These are phyloP conservation scores for Drosophila ficusphila DNA, from an alignment of 1,140 invertebrate species.

Conservation along the genomic window DNA sequence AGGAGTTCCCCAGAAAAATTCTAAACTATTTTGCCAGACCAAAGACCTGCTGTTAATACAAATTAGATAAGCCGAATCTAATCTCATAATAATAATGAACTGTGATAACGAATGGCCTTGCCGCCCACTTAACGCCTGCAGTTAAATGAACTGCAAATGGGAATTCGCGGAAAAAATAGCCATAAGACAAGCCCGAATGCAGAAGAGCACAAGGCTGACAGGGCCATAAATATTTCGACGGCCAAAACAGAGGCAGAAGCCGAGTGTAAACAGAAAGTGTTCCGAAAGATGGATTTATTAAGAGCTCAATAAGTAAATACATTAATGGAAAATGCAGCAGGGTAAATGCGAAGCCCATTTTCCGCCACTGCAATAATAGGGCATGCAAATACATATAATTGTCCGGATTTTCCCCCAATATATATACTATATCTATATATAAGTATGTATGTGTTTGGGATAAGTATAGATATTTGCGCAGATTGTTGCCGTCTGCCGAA, in stretches of 20 bases:
- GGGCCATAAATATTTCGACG: constrained; percentile 57
- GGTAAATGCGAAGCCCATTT: constrained; percentile 28
- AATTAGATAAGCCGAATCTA: constrained; percentile 3
- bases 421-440: neutral
- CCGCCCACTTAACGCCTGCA: neutral
- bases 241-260: constrained; percentile 15
- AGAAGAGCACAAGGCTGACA: constrained; percentile 30
- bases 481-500: constrained; percentile 41
- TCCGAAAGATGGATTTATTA: constrained; percentile 31
- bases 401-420: neutral
- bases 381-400: constrained; percentile 3
- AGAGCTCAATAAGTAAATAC: constrained; percentile 32
- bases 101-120: constrained; percentile 31
- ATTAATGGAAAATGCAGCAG: constrained; percentile 18
- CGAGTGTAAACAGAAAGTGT: constrained; percentile 51
- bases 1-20: neutral
- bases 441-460: too few species aligned
- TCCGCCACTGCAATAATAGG: constrained; percentile 40
- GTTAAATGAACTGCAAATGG: constrained; percentile 34
- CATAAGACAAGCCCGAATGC: constrained; percentile 10
- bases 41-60: neutral
- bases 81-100: constrained; percentile 5
- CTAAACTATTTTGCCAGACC: neutral
- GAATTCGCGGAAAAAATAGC: neutral
- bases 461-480: constrained; percentile 66